phyloP scores from a whole-genome alignment of 2,888 invertebrate species.

The Netelia virgata region DNA sequence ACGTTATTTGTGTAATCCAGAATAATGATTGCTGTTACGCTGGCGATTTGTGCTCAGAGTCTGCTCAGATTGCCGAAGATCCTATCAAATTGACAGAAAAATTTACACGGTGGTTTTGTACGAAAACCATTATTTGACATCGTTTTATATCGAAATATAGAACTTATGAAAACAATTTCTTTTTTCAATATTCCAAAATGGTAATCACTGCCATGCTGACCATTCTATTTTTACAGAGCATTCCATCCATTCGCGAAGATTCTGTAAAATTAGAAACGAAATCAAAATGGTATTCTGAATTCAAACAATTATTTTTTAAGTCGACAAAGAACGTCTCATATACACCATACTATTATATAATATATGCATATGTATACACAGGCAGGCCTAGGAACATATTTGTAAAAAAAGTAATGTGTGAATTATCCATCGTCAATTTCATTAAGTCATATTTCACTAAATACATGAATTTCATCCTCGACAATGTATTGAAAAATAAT shows the following conservation, averaged over 20 bases:
- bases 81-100: not conserved
- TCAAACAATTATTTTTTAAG: not conserved
- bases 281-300: not conserved
- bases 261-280: not conserved
- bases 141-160: not conserved
- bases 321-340: not conserved
- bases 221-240: not conserved
- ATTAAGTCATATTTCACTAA: conserved; percentile 1
- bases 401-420: conserved; percentile 14
- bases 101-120: not conserved
- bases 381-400: conserved; percentile 25
- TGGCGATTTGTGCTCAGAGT: not conserved
- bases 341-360: not conserved
- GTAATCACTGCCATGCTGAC: not conserved
- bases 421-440: not conserved
- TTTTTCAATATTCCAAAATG: not conserved
- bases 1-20: not conserved
- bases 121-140: not conserved
- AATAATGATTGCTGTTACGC: not conserved
- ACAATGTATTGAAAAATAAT: not conserved
- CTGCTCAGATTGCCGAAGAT: not conserved
- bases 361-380: conserved; percentile 5
- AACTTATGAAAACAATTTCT: not conserved
- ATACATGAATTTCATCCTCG: not conserved
- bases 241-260: not conserved